Base-by-base conservation (phyloP, 2,113 vertebrate genomes). In the Lepisosteus oculatus region DNA sequence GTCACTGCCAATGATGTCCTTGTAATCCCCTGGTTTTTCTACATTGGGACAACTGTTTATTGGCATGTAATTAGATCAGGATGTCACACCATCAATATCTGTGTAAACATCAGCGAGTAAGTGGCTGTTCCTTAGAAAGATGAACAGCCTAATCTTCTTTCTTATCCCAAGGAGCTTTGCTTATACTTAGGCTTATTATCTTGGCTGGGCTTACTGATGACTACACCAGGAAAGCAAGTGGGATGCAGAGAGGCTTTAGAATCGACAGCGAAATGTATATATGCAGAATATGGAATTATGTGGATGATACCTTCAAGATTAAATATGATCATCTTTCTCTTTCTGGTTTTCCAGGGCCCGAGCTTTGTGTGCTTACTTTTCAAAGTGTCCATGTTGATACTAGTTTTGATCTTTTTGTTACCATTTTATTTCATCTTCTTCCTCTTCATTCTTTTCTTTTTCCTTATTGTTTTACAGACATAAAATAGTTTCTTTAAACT, bases 21-120 rank as follows among this genome's bases (percentile, higher is more conserved):
- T 59, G 76, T 93, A 86, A 93, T 92, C 92, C 92, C 84, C 85
- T 79, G 88, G 91, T 89, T 86, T 79, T 83, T 85, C 84, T 77
- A 61, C 83, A 84, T 82, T 79, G 69, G 80, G 88, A 86, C 85
- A 85, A 81, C 72, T 88, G 89, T 87, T 93, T 93, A 94, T 93
- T 94, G 93, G 90, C 93, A 82, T 93, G 87, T 93, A 94, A 94
- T 93, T 92, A 93, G 92, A 93, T 94, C 91, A 90, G 88, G 78
- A 88, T 91, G 87, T 93, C 87, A 92, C 89, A 84, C 85, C 80
- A 81, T 91, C 92, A 85, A 85, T 91, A 92, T 94, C 89, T 87
- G 86, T 88, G 88, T 90, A 91, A 90, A 91, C 90, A 93, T 86
- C 86, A 65, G 67, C 51, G 78, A 84, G 84, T 80, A 86, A 88